Conservation (phyloP, 1,140 invertebrate species). For the Drosophila lini region DNA sequence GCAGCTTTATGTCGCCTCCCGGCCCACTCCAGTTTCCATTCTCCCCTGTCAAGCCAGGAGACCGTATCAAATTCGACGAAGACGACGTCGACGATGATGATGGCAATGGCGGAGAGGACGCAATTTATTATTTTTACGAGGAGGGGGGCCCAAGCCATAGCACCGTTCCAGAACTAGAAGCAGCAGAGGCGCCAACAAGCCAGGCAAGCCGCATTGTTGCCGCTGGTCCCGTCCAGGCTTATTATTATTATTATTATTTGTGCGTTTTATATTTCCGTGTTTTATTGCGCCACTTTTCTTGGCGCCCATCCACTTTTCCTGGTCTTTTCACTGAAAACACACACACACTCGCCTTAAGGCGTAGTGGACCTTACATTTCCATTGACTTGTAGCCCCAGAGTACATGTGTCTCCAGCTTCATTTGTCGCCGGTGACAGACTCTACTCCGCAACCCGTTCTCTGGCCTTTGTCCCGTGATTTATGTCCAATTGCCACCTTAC, state of each 20-base stretch:
- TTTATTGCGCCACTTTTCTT: constrained; percentile 78
- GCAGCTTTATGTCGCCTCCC: constrained; percentile 58
- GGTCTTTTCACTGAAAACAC: constrained; percentile 9
- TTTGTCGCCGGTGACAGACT: constrained; percentile 69
- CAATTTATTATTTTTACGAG: constrained; percentile 82
- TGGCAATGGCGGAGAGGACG: constrained; percentile 43
- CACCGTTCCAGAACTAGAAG: constrained; percentile 21
- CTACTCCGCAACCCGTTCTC: constrained; percentile 23
- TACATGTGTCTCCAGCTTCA: constrained; percentile 67
- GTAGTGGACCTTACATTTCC: constrained; percentile 38
- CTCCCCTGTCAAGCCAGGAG: constrained; percentile 37
- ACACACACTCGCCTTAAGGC: constrained; percentile 4
- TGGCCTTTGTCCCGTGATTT: constrained; percentile 49
- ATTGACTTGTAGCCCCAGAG: constrained; percentile 57
- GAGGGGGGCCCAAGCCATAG: constrained; percentile 33
- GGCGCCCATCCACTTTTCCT: constrained; percentile 20
- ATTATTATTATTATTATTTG: constrained; percentile 79
- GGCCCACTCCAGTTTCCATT: constrained; percentile 31
- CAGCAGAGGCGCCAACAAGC: not conserved
- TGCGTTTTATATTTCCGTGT: constrained; percentile 82
- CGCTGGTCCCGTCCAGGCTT: constrained; percentile 53
- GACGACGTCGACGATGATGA: constrained; percentile 28
- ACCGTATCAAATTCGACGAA: constrained; percentile 76
- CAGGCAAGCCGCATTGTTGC: constrained; percentile 53
- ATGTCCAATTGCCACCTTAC: constrained; percentile 46